Percentiles rank a stretch among this genome's conserved stretches.
phyloP scores from a whole-genome alignment of 2,888 invertebrate species.

The Dynastes grantii region DNA sequence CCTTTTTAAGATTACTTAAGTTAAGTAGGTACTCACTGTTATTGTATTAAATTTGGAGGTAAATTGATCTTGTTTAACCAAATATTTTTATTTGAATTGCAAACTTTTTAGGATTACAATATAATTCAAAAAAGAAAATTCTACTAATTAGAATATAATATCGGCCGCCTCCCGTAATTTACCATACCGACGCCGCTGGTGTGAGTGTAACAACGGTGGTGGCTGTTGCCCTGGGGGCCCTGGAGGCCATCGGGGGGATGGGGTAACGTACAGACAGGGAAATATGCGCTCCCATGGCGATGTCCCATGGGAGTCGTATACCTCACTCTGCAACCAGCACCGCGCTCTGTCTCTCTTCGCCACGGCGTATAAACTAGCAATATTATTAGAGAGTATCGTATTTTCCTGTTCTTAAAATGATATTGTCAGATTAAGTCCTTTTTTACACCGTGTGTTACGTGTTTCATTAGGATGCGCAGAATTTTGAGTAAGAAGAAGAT shows the following conservation, averaged over 20 bases:
- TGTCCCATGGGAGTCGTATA: constrained; percentile 66
- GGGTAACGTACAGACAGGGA: constrained; percentile 65
- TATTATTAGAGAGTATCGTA: constrained; percentile 61
- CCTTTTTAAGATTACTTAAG: too few species aligned
- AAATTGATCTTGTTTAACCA: too few species aligned
- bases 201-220: constrained; percentile 60
- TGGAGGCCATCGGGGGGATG: constrained; percentile 60
- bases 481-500: background rate
- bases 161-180: constrained; percentile 49
- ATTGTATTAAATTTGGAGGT: too few species aligned
- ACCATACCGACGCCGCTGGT: constrained; percentile 55
- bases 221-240: constrained; percentile 61
- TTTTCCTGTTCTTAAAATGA: constrained; percentile 59
- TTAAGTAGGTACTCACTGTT: too few species aligned
- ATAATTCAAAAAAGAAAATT: background rate
- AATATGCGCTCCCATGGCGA: constrained; percentile 68
- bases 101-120: too few species aligned
- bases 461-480: background rate
- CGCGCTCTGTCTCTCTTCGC: constrained; percentile 59
- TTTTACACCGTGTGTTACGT: background rate
- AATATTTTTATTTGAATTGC: too few species aligned
- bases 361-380: constrained; percentile 63
- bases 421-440: constrained; percentile 57
- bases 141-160: constrained; percentile 42
- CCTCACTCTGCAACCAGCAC: constrained; percentile 64